Conservation (phyloP, 2,797 vertebrate species). For the Schizopygopsis malacanthus region DNA sequence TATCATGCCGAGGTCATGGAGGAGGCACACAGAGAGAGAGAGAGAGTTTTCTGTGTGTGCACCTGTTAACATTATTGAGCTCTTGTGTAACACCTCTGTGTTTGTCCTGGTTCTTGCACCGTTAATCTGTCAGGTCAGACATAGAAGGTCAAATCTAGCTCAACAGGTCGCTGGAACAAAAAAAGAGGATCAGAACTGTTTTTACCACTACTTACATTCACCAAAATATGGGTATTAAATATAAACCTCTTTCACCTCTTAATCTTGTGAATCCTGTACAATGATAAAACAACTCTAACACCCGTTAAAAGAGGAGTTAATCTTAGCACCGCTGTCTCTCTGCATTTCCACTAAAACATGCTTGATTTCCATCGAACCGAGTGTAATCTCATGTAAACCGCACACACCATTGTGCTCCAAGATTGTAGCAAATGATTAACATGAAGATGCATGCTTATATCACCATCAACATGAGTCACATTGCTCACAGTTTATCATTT, state of each 20-base stretch:
- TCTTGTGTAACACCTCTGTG: conserved; percentile 28
- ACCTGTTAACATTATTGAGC: conserved; percentile 36
- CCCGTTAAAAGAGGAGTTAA: conserved; percentile 24
- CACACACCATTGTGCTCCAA: background rate
- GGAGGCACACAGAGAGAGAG: conserved; percentile 1
- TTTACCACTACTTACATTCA: conserved; percentile 4
- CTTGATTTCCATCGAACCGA: background rate
- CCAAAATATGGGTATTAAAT: conserved; percentile 22
- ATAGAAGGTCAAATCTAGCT: conserved; percentile 41
- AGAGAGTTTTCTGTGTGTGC: background rate
- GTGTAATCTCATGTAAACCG: conserved; percentile 10
- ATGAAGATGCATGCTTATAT: conserved; percentile 8
- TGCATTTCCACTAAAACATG: background rate
- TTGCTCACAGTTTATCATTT: background rate
- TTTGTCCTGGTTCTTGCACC: conserved; percentile 23
- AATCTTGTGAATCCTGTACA: conserved; percentile 18
- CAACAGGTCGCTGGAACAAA: conserved; percentile 34
- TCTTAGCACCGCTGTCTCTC: background rate
- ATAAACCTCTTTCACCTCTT: conserved; percentile 25
- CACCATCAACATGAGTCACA: background rate
- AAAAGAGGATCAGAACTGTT: conserved; percentile 41
- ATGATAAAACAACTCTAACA: conserved; percentile 3
- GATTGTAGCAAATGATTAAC: conserved; percentile 9
- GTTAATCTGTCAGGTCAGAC: conserved; percentile 41
- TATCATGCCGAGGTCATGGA: conserved; percentile 19